phyloP scores from a whole-genome alignment of 2,113 vertebrate species.

The Zapornia atra region DNA sequence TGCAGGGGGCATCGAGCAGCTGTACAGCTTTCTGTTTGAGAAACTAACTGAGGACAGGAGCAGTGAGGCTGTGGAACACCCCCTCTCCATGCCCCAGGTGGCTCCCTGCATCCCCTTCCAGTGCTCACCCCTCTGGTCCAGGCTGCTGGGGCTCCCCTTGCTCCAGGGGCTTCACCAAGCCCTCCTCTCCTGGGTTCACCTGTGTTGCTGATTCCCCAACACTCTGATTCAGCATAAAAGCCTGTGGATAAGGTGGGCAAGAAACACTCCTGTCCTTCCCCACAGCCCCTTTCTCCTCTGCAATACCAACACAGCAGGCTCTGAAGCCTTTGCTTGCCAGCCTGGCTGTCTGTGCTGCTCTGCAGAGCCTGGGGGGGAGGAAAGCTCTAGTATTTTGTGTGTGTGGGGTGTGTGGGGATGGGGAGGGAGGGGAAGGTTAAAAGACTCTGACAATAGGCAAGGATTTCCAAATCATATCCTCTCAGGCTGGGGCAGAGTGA shows the following conservation, averaged over 20 bases:
- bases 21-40: neutral
- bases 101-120: neutral
- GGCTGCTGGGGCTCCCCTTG: neutral
- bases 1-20: too few relatives aligned
- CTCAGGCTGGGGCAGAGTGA: neutral
- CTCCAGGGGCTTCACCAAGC: neutral
- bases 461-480: constrained; percentile 15
- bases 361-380: neutral
- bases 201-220: fast-evolving
- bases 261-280: neutral
- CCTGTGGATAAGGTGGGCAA: fast-evolving
- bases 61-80: neutral
- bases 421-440: neutral
- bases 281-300: neutral
- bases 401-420: neutral
- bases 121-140: neutral
- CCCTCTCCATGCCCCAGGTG: fast-evolving
- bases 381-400: neutral
- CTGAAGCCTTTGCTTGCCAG: neutral
- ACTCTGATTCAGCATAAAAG: neutral
- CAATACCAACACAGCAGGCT: neutral
- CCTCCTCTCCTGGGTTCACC: neutral
- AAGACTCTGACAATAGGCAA: neutral
- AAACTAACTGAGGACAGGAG: neutral
- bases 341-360: too few relatives aligned